Evolutionary conservation across 2,797 vertebrate genomes (phyloP), one percentile per base, ranked within the genome.

Genomic region (Anomalospiza imberbis): DNA sequence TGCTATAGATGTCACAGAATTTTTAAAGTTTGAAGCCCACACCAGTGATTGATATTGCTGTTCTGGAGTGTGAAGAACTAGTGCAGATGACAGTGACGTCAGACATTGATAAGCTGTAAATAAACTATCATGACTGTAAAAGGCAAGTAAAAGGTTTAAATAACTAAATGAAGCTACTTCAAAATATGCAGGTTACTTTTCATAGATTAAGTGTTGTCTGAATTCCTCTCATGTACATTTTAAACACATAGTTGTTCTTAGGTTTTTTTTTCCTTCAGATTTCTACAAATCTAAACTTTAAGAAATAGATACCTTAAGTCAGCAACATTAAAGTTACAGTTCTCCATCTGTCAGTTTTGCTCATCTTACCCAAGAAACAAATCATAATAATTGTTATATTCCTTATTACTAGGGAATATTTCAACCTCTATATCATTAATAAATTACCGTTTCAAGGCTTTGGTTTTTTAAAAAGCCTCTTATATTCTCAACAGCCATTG

Each of bases 391-490:
- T 34, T 81, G 85, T 48, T n/a, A 20, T 6, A 22, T 34, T 28
- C 12, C 2, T 81, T 63, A 31, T 65, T 45, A 29, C 2, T 73
- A 25, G 4, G 5, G 8, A 44, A 2, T 45, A 14, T 68, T 83
- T 66, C 7, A 62, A 58, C 3, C 3, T n/a, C 2, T 48, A 28
- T n/a, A n/a, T 36, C 6, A 65, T 34, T 42, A 58, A 73, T 12
- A 66, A 88, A 62, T 40, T 26, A 32, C 3, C 48, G 22, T 51
- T 75, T 8, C 2, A 47, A 57, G 5, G 2, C 6, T 42, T 61
- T 72, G 2, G 5, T 2, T 1, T 22, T 60, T 77, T 63, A 47
- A 3, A 14, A 84, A 42, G 1, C 2, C 6, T 50, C 10, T 54
- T 50, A 13, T 63, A n/a, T 13, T 67, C 16, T 36, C 21, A 63